A percentile compares a stretch with the other conserved stretches of the same genome.
phyloP scores from a whole-genome alignment of 2,797 vertebrate genomes.

The Sebastes glaucus region DNA sequence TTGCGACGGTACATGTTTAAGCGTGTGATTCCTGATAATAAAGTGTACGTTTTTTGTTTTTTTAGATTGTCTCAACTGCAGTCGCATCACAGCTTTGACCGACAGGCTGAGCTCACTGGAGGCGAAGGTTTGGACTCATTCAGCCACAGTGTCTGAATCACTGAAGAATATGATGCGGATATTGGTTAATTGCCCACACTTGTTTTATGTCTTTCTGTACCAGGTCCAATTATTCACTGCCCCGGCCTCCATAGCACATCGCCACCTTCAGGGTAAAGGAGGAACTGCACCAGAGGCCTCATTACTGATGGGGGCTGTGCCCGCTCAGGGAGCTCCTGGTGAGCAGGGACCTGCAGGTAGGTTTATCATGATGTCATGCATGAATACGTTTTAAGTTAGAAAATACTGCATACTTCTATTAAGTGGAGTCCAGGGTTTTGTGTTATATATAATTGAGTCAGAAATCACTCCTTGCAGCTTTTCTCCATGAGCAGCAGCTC shows the following conservation, averaged over 20 bases:
- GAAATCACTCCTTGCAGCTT: slow-evolving; percentile 40
- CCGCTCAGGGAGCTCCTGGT: slow-evolving; percentile 85
- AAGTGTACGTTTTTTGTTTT: slow-evolving; percentile 1
- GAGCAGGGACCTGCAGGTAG: slow-evolving; percentile 82
- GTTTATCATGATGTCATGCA: neutral
- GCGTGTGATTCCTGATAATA: neutral
- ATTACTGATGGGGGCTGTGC: slow-evolving; percentile 81
- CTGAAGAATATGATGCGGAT: neutral
- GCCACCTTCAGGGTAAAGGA: slow-evolving; percentile 59
- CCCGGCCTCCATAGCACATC: slow-evolving; percentile 63
- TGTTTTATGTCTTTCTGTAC: slow-evolving; percentile 18
- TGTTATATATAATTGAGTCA: slow-evolving; percentile 40
- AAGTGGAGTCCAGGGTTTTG: slow-evolving; percentile 3
- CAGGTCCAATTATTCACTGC: slow-evolving; percentile 86
- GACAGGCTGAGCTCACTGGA: slow-evolving; percentile 88
- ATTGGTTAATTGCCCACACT: neutral
- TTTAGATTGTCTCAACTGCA: slow-evolving; percentile 94
- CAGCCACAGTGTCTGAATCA: neutral
- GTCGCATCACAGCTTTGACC: slow-evolving; percentile 84
- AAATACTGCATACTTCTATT: slow-evolving; percentile 5
- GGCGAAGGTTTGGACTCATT: slow-evolving; percentile 82
- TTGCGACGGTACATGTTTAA: neutral
- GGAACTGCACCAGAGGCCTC: slow-evolving; percentile 58
- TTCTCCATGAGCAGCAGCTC: slow-evolving; percentile 6
- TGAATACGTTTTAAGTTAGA: neutral